phyloP scores from a whole-genome alignment of 2,888 invertebrate genomes.

The Dyspetes luteomarginatus region DNA sequence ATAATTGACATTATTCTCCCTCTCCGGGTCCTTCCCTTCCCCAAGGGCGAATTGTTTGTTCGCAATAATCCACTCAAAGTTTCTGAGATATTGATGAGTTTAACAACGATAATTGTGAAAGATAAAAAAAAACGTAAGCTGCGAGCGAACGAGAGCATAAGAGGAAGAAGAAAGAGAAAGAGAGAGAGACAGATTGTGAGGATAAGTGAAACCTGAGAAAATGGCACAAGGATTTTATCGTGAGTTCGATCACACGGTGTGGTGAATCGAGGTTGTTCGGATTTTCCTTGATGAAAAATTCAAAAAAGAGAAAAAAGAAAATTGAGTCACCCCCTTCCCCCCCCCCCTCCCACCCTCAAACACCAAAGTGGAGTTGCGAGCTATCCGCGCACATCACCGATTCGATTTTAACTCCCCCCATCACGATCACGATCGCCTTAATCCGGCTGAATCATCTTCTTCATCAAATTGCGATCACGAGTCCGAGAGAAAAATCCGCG shows the following conservation, averaged over 20 bases:
- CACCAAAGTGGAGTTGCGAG: conserved; percentile 23
- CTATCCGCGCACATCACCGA: not conserved
- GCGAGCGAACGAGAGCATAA: conserved; percentile 16
- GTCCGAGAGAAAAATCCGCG: conserved; percentile 47
- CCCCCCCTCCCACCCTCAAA: no score
- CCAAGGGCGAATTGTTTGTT: conserved; percentile 53
- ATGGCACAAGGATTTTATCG: conserved; percentile 29
- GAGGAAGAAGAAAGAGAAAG: conserved; percentile 2
- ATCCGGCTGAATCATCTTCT: conserved; percentile 63
- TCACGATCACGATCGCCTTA: conserved; percentile 63
- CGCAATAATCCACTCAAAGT: conserved; percentile 58
- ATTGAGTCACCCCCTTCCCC: conserved; percentile 37
- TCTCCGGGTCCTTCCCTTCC: not conserved
- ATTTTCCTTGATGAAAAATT: conserved; percentile 63
- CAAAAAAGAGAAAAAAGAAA: conserved; percentile 47
- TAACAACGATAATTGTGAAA: conserved; percentile 38
- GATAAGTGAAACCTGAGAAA: conserved; percentile 42
- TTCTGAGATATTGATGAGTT: conserved; percentile 62
- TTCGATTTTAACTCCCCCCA: conserved; percentile 37
- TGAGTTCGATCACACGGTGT: conserved; percentile 17
- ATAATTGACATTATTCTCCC: conserved; percentile 38
- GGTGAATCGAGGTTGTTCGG: conserved; percentile 41
- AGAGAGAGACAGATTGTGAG: no score
- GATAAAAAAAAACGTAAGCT: conserved; percentile 38
- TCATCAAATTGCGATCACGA: conserved; percentile 63